These are phyloP conservation scores for Kryptolebias ocellatus DNA, from an alignment of 2,797 vertebrate genomes.

Conservation along the genomic window DNA sequence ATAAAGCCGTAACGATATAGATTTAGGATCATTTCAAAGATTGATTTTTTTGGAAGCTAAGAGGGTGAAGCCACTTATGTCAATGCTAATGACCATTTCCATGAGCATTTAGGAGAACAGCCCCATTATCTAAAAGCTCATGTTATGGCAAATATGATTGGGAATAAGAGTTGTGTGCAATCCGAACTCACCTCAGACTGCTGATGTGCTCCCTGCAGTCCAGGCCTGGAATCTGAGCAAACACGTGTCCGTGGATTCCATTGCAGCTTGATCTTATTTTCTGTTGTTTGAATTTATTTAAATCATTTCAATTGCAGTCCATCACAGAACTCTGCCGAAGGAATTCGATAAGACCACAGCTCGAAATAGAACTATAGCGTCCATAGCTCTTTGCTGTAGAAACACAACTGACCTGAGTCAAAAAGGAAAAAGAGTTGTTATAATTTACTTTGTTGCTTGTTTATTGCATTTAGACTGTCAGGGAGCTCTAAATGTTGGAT, in stretches of 20 bases:
- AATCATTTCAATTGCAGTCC: constrained; percentile 69
- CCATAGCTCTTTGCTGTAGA: constrained; percentile 28
- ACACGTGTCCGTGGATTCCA: constrained; percentile 68
- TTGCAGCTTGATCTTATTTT: constrained; percentile 78
- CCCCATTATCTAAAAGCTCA: constrained; percentile 82
- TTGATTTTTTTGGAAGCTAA: constrained; percentile 84
- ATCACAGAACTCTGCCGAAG: constrained; percentile 49
- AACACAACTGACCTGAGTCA: constrained; percentile 51
- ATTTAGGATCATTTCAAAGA: constrained; percentile 83
- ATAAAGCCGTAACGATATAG: constrained; percentile 82
- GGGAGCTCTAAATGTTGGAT: constrained; percentile 46
- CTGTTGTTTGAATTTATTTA: constrained; percentile 78
- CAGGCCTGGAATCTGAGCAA: constrained; percentile 47
- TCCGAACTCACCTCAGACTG: constrained; percentile 78
- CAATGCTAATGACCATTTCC: constrained; percentile 86
- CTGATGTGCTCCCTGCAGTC: constrained; percentile 60
- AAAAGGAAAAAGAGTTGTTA: constrained; percentile 59
- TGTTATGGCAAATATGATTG: constrained; percentile 85
- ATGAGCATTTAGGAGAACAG: constrained; percentile 78
- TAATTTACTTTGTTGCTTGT: constrained; percentile 73
- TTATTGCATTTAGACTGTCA: constrained; percentile 63
- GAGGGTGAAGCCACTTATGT: constrained; percentile 85
- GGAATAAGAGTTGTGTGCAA: constrained; percentile 77
- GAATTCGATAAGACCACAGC: constrained; percentile 49
- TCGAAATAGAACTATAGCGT: constrained; percentile 48